Evolutionary conservation across 2,113 vertebrate species (phyloP).

Genomic region (Pagrus major): DNA sequence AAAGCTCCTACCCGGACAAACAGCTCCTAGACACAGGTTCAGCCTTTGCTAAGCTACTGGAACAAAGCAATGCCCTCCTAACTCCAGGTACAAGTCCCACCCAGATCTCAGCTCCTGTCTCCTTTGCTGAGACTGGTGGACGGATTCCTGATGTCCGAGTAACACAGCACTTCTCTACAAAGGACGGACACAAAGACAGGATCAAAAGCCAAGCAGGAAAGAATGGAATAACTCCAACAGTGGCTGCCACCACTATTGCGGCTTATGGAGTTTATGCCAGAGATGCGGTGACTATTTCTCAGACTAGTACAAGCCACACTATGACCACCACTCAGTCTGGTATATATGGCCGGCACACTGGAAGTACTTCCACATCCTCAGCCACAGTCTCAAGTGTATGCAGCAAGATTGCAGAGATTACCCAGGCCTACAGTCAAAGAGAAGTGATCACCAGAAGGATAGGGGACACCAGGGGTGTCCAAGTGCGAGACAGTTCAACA

Average conservation of each 20-base stretch:
- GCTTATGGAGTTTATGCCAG: constrained; percentile 85
- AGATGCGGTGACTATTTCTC: constrained; percentile 84
- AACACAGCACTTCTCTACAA: constrained; percentile 93
- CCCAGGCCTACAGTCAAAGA: constrained; percentile 86
- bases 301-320: constrained; percentile 80
- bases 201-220: constrained; percentile 86
- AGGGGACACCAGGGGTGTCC: constrained; percentile 76
- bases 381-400: constrained; percentile 83
- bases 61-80: constrained; percentile 85
- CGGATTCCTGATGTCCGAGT: constrained; percentile 93
- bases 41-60: constrained; percentile 87
- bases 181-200: constrained; percentile 90
- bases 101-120: constrained; percentile 92
- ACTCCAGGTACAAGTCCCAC: constrained; percentile 98
- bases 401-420: constrained; percentile 86
- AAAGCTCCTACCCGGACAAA: constrained; percentile 87
- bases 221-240: constrained; percentile 81
- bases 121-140: constrained; percentile 86
- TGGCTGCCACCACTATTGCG: constrained; percentile 82
- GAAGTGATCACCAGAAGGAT: constrained; percentile 81
- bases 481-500: constrained; percentile 81
- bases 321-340: constrained; percentile 79
- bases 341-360: constrained; percentile 73
- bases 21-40: constrained; percentile 92
- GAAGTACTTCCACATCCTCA: constrained; percentile 74